Evolutionary conservation across 2,113 vertebrate genomes (phyloP), one percentile per base, ranked within the genome.

Genomic region (Microtus ochrogaster): DNA sequence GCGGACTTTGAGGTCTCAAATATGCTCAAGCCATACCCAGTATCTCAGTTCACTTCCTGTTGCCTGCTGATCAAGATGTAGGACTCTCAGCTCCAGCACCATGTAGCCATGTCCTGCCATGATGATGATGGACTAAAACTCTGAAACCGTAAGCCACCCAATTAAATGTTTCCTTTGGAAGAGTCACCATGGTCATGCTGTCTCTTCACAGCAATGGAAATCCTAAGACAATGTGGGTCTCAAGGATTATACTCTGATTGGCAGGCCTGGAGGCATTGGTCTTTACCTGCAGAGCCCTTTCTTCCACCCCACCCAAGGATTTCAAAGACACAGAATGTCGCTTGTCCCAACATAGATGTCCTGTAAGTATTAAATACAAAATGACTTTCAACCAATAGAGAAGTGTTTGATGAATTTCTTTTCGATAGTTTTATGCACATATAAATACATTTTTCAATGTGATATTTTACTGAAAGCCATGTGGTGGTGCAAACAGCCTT

Each of bases 361-460:
- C 72, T 44, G 0, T 76, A 68, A 17, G 6, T 70, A 41, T 70
- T 82, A 92, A 92, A 78, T 22, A 81, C 13, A 47, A 49, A 39
- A 41, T 94, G 47, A 30, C 90, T 90, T 94, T 55, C 87, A 96
- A 92, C 11, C 89, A 11, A 52, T 63, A 91, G 63, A 87, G 13
- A 63, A 58, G 2, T 47, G 24, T n/a, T 39, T 77, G 79, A 4
- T 94, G 7, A 90, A 70, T 95, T 91, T 86, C 14, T n/a, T 93
- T 22, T 9, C 68, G 73, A 44, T 87, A 72, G 9, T 82, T 97
- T 93, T 87, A 41, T 90, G 28, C 52, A 49, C 61, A n/a, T 55
- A 52, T 33, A 82, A 41, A 76, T 16, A 36, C 12, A 19, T n/a
- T 72, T 47, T 89, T 82, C 41, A 92, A 44, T 47, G 92, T 85